Evolutionary conservation across 2,888 invertebrate genomes (phyloP), one percentile per base, ranked within the genome.

Genomic region (Junonia oenone): DNA sequence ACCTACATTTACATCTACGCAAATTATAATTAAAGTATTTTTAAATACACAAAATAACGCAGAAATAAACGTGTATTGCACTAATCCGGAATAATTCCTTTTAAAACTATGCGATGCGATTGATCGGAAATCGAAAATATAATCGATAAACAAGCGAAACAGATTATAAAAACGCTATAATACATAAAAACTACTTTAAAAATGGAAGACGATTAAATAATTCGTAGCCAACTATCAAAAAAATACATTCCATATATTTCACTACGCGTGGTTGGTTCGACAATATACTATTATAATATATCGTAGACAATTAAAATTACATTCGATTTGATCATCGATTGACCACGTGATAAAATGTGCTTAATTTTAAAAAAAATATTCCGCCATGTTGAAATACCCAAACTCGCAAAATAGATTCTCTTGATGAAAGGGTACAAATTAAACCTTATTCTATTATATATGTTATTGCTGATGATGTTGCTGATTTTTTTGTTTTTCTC

Each of bases 121-220:
- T 51, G 52, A 58, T 43, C 31, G 43, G 55, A 55, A 51, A 45
- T 55, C 55, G 62, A 63, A 62, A 57, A 59, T 55, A 59, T 61
- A 65, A 66, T 52, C 59, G 54, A 66, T 56, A 64, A 56, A 61
- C 45, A 56, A 51, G 55, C 63, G 55, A 62, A 57, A 68, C 65
- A 63, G 66, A 67, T 61, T 53, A 59, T 63, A 63, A 58, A n/a
- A 63, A 59, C 56, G 61, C 62, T 63, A 63, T 62, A 53, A 60
- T 58, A 62, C 58, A 67, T 65, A 67, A 60, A n/a, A 55, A 68
- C 75, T 80, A 83, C 75, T 63, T 71, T 69, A 70, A 74, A 73
- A 77, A 81, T 89, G 89, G 89, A 90, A 90, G 89, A 90, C 89
- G 73, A 76, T 72, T 75, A 84, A 88, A 88, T 89, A 89, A 90